These are phyloP conservation scores for Drosophila anomalata DNA, from an alignment of 2,888 invertebrate genomes.

Conservation along the genomic window DNA sequence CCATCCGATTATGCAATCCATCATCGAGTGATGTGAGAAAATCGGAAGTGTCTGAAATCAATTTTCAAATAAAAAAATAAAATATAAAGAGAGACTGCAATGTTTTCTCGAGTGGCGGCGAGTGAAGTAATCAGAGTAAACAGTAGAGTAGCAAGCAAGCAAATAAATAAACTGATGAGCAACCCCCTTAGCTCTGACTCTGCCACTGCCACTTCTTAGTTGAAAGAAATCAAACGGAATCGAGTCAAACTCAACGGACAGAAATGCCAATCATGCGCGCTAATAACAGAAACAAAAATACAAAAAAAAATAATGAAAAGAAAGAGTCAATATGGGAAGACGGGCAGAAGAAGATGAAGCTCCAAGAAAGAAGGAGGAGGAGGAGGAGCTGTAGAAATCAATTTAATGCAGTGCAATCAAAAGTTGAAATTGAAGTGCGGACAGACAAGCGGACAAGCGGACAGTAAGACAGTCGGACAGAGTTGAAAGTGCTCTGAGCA, in stretches of 20 bases:
- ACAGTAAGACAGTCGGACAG: conserved; percentile 17
- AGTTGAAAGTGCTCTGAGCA: conserved; percentile 55
- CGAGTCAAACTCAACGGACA: conserved; percentile 21
- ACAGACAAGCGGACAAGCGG: not conserved
- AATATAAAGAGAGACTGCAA: conserved; percentile 15
- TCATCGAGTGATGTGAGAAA: conserved; percentile 15
- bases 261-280: conserved; percentile 78
- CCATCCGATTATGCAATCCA: conserved; percentile 1
- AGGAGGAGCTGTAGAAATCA: conserved; percentile 63
- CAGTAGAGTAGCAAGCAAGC: conserved; percentile 35
- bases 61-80: conserved; percentile 48
- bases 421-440: conserved; percentile 64
- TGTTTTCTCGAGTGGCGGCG: conserved; percentile 14
- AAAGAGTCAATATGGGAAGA: conserved; percentile 10
- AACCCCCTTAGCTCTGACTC: not conserved
- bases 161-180: conserved; percentile 70
- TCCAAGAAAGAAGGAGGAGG: not conserved
- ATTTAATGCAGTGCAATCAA: conserved; percentile 78
- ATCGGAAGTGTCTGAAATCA: conserved; percentile 67
- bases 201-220: not conserved
- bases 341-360: conserved; percentile 10
- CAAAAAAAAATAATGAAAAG: conserved; percentile 38
- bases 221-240: conserved; percentile 55
- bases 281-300: conserved; percentile 59
- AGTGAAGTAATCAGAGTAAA: conserved; percentile 75